phyloP scores from a whole-genome alignment of 2,888 invertebrate genomes.

The Mechanitis messenoides region DNA sequence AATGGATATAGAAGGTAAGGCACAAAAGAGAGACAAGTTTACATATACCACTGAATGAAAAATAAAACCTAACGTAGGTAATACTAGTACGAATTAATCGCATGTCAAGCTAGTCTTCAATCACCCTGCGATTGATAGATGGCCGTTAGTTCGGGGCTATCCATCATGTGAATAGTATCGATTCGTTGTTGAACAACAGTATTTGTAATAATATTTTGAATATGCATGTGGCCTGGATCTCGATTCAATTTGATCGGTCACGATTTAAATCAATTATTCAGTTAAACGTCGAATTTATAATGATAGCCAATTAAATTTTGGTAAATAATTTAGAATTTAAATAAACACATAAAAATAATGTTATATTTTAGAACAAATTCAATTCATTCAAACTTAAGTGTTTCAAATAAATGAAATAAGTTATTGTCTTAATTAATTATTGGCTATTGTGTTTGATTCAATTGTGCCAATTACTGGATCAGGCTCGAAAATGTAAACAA shows the following conservation, averaged over 20 bases:
- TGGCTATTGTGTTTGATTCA: neutral
- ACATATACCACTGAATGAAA: neutral
- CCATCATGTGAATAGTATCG: constrained; percentile 19
- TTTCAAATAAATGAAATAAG: neutral
- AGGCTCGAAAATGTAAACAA: constrained; percentile 17
- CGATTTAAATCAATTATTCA: constrained; percentile 6
- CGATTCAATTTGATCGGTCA: constrained; percentile 6
- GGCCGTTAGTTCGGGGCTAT: constrained; percentile 25
- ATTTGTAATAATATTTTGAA: constrained; percentile 7
- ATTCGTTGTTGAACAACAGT: constrained; percentile 4
- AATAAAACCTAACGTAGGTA: constrained; percentile 4
- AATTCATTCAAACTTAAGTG: no score
- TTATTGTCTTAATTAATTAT: neutral
- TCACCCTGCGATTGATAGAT: constrained; percentile 27
- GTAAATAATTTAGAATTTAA: neutral
- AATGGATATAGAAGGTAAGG: neutral
- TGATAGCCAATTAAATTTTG: neutral
- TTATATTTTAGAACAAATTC: no score
- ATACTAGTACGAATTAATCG: constrained; percentile 22
- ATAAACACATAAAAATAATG: no score
- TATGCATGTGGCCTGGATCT: constrained; percentile 6
- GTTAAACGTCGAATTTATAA: neutral
- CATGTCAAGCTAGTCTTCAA: constrained; percentile 27
- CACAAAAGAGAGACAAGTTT: neutral
- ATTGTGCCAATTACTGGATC: neutral